Percentiles rank a stretch among this genome's conserved stretches.
Conservation (phyloP, 2,113 vertebrate genomes). For the Melanotaenia duboulayi region DNA sequence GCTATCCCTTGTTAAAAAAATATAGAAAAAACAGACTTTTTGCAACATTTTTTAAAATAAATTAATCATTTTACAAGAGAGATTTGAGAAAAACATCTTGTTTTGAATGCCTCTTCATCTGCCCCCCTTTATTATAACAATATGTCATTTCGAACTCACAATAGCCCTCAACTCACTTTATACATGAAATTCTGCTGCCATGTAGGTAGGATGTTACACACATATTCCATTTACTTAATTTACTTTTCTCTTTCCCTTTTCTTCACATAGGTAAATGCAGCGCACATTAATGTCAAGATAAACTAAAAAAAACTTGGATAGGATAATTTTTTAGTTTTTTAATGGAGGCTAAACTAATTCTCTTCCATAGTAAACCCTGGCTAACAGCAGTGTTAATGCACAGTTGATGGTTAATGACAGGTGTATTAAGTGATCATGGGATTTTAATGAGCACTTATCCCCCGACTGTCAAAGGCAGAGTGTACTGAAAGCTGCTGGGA, state of each 20-base stretch:
- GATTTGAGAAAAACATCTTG: background rate
- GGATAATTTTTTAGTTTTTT: conserved; percentile 21
- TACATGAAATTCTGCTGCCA: background rate
- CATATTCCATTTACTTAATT: background rate
- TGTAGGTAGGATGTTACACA: background rate
- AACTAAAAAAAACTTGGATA: conserved; percentile 2
- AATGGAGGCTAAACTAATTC: conserved; percentile 31
- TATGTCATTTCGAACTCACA: background rate
- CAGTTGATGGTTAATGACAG: conserved; percentile 76
- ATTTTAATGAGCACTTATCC: conserved; percentile 81
- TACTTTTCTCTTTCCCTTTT: background rate
- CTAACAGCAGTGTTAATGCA: conserved; percentile 67
- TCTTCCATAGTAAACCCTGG: conserved; percentile 14
- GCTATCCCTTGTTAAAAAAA: background rate
- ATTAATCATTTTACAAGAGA: background rate
- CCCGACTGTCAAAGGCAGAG: conserved; percentile 64
- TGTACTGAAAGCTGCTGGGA: conserved; percentile 60
- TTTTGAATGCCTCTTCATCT: background rate
- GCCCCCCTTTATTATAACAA: background rate
- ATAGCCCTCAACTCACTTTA: background rate
- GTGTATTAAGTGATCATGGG: conserved; percentile 79
- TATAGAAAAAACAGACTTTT: background rate
- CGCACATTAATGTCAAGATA: conserved; percentile 18
- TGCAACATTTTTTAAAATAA: background rate
- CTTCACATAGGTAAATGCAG: conserved; percentile 7